Conservation (phyloP, 2,888 invertebrate genomes). For the Cerceris rybyensis region DNA sequence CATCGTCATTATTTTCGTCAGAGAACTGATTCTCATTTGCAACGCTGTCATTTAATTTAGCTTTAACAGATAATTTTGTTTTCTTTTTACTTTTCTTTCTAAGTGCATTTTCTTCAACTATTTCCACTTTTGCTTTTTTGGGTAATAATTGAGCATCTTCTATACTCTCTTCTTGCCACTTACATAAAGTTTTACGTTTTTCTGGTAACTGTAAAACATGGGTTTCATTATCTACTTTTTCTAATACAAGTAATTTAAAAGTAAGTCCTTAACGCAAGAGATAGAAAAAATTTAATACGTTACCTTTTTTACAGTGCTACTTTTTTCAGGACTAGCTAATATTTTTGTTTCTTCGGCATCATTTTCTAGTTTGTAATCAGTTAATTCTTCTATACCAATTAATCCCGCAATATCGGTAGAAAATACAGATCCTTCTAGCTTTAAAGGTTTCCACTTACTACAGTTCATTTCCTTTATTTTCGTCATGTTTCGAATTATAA, state of each 20-base stretch:
- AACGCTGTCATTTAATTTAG: background rate
- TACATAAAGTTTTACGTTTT: constrained; percentile 34
- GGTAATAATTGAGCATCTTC: constrained; percentile 7
- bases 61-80: no score
- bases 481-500: constrained; percentile 34
- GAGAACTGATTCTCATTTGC: constrained; percentile 7
- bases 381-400: constrained; percentile 90
- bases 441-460: constrained; percentile 86
- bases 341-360: constrained; percentile 35
- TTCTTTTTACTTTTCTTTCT: constrained; percentile 16
- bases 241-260: background rate
- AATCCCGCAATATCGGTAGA: constrained; percentile 86
- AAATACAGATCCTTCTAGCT: constrained; percentile 84
- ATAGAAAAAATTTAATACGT: background rate
- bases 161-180: constrained; percentile 26
- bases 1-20: constrained; percentile 13
- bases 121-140: constrained; percentile 50
- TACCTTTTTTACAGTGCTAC: constrained; percentile 28
- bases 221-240: background rate
- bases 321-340: constrained; percentile 7
- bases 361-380: constrained; percentile 85
- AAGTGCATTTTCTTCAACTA: constrained; percentile 1
- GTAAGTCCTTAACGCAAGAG: background rate
- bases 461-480: constrained; percentile 21
- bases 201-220: constrained; percentile 22